These are phyloP conservation scores for Papilio dardanus DNA, from an alignment of 1,140 invertebrate genomes.

Conservation along the genomic window DNA sequence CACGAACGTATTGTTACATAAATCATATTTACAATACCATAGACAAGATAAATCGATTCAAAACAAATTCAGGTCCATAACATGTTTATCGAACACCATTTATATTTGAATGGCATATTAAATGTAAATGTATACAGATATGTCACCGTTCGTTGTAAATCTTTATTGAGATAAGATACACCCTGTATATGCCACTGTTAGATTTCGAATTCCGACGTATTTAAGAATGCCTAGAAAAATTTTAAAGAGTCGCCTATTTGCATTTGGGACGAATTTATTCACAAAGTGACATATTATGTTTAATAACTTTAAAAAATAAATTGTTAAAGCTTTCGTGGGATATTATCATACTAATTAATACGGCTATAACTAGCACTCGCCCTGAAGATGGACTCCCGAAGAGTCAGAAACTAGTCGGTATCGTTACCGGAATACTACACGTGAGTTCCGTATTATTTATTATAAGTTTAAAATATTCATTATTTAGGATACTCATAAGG, in stretches of 20 bases:
- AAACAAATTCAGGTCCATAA: constrained; percentile 1
- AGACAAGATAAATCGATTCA: constrained; percentile 17
- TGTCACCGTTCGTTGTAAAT: constrained; percentile 29
- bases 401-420: too few species aligned
- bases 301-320: too few species aligned
- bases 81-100: constrained; percentile 27
- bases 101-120: constrained; percentile 23
- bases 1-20: constrained; percentile 3
- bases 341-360: too few species aligned
- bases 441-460: too few species aligned
- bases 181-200: background rate
- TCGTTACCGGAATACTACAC: too few species aligned
- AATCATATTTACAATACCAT: background rate
- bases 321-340: too few species aligned
- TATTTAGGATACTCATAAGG: too few species aligned
- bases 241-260: background rate
- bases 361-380: too few species aligned
- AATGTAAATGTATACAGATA: constrained; percentile 28
- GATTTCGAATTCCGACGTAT: background rate
- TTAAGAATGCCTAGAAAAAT: background rate
- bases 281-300: too few species aligned
- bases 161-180: constrained; percentile 33
- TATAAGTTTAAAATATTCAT: too few species aligned
- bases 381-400: too few species aligned
- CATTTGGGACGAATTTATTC: background rate